Evolutionary conservation across 2,888 invertebrate species (phyloP).

Genomic region (Pegoplata infirma): DNA sequence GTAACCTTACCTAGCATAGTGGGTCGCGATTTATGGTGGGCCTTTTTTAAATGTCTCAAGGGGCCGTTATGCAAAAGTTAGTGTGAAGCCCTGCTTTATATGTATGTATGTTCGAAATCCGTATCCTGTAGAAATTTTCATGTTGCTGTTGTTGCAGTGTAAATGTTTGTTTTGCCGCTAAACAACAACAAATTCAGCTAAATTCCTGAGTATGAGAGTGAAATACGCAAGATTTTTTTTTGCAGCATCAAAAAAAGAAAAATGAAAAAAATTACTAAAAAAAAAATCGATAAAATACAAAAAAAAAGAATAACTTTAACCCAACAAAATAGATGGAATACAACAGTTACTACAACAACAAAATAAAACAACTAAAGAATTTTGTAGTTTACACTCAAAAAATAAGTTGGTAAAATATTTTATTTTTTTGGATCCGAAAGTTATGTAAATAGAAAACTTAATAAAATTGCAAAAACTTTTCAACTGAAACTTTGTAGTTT

Average conservation of each 20-base stretch:
- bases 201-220: constrained; percentile 46
- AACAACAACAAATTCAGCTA: constrained; percentile 52
- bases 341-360: neutral
- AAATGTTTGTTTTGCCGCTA: constrained; percentile 30
- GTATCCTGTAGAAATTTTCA: constrained; percentile 43
- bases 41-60: no score
- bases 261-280: constrained; percentile 17
- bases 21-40: no score
- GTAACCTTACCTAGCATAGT: no score
- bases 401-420: no score
- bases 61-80: no score
- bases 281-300: constrained; percentile 49
- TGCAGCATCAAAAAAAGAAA: constrained; percentile 15
- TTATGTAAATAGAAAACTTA: no score
- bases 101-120: neutral
- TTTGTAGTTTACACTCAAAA: no score
- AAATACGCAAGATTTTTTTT: constrained; percentile 51
- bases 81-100: no score
- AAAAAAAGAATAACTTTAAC: constrained; percentile 23
- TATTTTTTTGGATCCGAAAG: no score
- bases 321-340: constrained; percentile 14
- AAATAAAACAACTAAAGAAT: constrained; percentile 11
- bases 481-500: no score
- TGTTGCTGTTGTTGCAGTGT: constrained; percentile 34
- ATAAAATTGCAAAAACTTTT: no score